Evolutionary conservation across 2,797 vertebrate species (phyloP), one percentile per base, ranked within the genome.

Genomic region (Phoebastria nigripes): DNA sequence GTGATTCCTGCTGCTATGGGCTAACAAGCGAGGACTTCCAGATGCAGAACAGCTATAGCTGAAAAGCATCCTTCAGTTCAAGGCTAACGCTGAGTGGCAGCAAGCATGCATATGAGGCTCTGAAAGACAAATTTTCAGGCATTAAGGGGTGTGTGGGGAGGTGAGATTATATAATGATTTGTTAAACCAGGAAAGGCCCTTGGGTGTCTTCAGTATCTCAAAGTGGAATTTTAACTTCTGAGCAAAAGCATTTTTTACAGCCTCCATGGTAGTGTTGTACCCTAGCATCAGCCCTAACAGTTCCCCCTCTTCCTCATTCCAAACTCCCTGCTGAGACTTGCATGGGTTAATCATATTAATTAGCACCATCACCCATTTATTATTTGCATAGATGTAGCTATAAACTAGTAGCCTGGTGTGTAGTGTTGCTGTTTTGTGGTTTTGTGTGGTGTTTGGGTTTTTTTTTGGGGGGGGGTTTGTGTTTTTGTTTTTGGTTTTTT

Each of bases 71-170:
- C 29, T 58, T 62, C 21, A 11, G 61, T 65, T 88, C 66, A n/a
- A 44, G 47, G 41, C 7, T 12, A 47, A 39, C 4, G 21, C 0
- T 0, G 21, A 29, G 29, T 31, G 33, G 35, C 55, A 89, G 58
- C 1, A 11, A 44, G 29, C 2, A 1, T 17, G 33, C 5, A 10
- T 10, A 5, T 6, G 42, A 41, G 47, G 24, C 6, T 28, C 61
- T 76, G 41, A 54, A 61, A 59, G 44, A 63, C 44, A 76, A 55
- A 19, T 26, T 42, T 42, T 76, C 12, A 6, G 55, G 56, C 24
- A 62, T 42, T 56, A 24, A 25, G 22, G 16, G 9, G 9, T 2
- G 15, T 29, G 12, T 8, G 29, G 7, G 19, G 15, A 71, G 12
- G 25, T 67, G 18, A 85, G 22, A 11, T 39, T 39, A 2, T 41